Conservation (phyloP, 2,888 invertebrate species). For the Drosophila melanocephala region DNA sequence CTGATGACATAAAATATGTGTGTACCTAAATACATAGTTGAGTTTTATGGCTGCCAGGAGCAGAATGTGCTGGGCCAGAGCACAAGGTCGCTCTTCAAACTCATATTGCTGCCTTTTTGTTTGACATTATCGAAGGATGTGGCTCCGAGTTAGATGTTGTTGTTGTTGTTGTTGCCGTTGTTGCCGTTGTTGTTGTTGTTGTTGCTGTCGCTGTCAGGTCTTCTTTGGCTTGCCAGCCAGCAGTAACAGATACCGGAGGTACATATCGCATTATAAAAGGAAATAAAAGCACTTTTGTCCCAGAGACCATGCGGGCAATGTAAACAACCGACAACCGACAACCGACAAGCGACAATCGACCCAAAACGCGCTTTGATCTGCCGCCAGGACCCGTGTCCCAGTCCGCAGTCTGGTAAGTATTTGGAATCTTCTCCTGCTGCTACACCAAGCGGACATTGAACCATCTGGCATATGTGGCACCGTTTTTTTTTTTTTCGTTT, state of each 20-base stretch:
- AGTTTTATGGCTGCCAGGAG: conserved; percentile 42
- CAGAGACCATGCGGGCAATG: conserved; percentile 43
- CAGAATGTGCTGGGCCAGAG: conserved; percentile 26
- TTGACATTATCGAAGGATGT: conserved; percentile 71
- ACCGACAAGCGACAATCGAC: conserved; percentile 33
- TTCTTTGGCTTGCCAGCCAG: conserved; percentile 34
- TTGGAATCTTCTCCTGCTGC: conserved; percentile 16
- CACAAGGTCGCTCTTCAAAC: conserved; percentile 73
- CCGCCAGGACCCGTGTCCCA: conserved; percentile 20
- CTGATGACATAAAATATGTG: conserved; percentile 37
- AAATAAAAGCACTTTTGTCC: conserved; percentile 65
- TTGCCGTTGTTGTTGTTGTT: conserved; percentile 21
- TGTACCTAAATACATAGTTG: conserved; percentile 39
- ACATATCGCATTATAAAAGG: conserved; percentile 53
- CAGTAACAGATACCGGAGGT: conserved; percentile 46
- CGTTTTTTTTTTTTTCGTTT: neutral
- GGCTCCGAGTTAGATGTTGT: neutral
- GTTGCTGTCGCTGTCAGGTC: conserved; percentile 33
- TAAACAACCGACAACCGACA: conserved; percentile 37
- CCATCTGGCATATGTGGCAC: conserved; percentile 40
- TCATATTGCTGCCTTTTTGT: conserved; percentile 74
- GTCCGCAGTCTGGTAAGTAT: conserved; percentile 1
- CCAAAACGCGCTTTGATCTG: conserved; percentile 62
- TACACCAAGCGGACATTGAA: conserved; percentile 67
- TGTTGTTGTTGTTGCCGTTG: conserved; percentile 7